Evolutionary conservation across 2,888 invertebrate species (phyloP), one percentile per base, ranked within the genome.

Genomic region (Ennomos erosarius): DNA sequence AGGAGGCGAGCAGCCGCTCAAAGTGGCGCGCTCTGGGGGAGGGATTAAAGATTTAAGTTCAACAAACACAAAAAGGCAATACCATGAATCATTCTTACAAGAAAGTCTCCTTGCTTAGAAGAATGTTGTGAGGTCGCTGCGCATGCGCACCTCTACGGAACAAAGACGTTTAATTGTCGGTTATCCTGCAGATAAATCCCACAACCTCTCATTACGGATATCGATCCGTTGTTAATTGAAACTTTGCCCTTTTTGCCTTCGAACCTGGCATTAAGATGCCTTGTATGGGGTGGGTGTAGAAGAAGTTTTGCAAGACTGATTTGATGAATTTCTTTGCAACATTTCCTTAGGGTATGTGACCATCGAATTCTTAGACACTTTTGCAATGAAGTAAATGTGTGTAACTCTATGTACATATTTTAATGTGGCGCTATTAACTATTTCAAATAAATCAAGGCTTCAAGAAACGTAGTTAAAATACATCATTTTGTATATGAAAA

Each of bases 191-290:
- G 81, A 88, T 90, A 89, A 89, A 90, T 90, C 87, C 82, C 73
- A 74, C 73, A 90, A 86, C 92, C 90, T 64, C 81, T 90, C 85
- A 92, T 92, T 91, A 92, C 79, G 71, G 72, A 81, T 84, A 87
- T 88, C 86, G 83, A 80, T 84, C 43, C 83, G 84, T 90, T 86
- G 86, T 89, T 92, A 91, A 92, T 92, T 91, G 91, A 92, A 90
- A 84, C 76, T 78, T 78, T 78, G 72, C 79, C 76, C 82, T 83
- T 85, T 81, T 85, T 84, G 66, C 62, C 59, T 64, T 58, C 55
- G 42, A 50, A 37, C 59, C 59, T 47, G 26, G 16, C 51, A 51
- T 51, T 60, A 54, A 40, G 47, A 49, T 43, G 47, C 59, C 59
- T 12, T 38, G 55, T 52, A 52, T 35, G 54, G 48, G 16, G 33